A percentile compares a stretch with the other conserved stretches of the same genome.
These are phyloP conservation scores for Phyllotis vaccarum DNA, from an alignment of 2,797 vertebrate species.

Conservation along the genomic window DNA sequence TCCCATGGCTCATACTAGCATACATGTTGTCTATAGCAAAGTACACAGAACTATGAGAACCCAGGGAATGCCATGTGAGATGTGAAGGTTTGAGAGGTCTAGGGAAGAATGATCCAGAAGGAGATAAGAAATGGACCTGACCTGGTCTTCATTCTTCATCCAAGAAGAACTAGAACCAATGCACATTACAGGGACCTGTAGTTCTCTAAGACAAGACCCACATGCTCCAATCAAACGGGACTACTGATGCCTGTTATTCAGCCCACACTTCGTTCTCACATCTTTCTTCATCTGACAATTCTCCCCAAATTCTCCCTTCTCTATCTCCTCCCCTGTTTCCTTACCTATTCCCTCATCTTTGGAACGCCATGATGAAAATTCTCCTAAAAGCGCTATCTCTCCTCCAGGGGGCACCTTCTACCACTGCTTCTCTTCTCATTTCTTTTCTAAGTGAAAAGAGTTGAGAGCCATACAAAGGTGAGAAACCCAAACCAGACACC, in stretches of 20 bases:
- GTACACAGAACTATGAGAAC: neutral
- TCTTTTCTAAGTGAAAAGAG: neutral
- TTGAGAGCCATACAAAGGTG: neutral
- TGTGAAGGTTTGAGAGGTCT: neutral
- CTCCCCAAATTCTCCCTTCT: neutral
- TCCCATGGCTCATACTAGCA: neutral
- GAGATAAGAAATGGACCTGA: neutral
- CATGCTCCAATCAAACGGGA: neutral
- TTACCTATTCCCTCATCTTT: neutral
- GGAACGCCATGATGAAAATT: neutral
- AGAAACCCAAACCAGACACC: neutral
- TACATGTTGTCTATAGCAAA: neutral
- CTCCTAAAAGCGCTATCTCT: neutral
- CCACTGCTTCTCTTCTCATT: neutral
- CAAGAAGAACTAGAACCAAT: accelerated
- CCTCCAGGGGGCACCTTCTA: neutral
- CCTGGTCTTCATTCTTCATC: too few relatives aligned
- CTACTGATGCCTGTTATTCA: neutral
- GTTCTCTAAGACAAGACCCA: neutral
- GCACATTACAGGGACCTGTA: neutral
- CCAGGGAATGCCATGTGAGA: neutral
- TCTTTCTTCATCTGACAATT: neutral
- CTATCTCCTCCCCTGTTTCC: neutral
- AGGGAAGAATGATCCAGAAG: neutral
- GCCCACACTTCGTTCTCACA: neutral